Conservation (phyloP, 1,140 invertebrate genomes). For the Nebria ingens region DNA sequence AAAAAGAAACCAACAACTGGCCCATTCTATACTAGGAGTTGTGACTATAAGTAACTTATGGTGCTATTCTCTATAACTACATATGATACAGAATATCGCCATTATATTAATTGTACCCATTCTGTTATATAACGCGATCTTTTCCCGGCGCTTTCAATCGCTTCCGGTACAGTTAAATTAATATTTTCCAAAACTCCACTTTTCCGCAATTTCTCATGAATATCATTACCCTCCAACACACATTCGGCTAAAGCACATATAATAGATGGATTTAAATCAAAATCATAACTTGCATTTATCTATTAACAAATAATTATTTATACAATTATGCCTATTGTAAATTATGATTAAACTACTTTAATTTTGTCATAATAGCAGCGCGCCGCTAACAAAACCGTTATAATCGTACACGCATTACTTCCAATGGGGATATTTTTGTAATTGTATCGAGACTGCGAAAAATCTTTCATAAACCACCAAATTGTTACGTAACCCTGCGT, state of each 20-base stretch:
- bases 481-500: conserved; percentile 20
- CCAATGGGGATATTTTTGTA: conserved; percentile 21
- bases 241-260: conserved; percentile 20
- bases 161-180: conserved; percentile 32
- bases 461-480: conserved; percentile 28
- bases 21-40: no score
- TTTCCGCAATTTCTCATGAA: conserved; percentile 25
- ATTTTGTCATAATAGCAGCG: conserved; percentile 22
- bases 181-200: conserved; percentile 23
- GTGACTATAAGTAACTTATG: neutral
- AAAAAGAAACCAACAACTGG: no score
- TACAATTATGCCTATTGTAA: conserved; percentile 12
- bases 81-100: no score
- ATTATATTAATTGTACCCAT: conserved; percentile 25
- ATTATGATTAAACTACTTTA: conserved; percentile 13
- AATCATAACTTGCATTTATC: conserved; percentile 14
- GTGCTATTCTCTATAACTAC: neutral
- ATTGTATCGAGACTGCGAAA: conserved; percentile 29
- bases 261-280: conserved; percentile 19
- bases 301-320: conserved; percentile 13
- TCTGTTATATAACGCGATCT: conserved; percentile 22
- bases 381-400: conserved; percentile 27
- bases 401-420: conserved; percentile 32
- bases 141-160: conserved; percentile 24
- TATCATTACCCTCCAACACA: conserved; percentile 30